Evolutionary conservation across 1,140 invertebrate species (phyloP).

Genomic region (Araneus ventricosus): DNA sequence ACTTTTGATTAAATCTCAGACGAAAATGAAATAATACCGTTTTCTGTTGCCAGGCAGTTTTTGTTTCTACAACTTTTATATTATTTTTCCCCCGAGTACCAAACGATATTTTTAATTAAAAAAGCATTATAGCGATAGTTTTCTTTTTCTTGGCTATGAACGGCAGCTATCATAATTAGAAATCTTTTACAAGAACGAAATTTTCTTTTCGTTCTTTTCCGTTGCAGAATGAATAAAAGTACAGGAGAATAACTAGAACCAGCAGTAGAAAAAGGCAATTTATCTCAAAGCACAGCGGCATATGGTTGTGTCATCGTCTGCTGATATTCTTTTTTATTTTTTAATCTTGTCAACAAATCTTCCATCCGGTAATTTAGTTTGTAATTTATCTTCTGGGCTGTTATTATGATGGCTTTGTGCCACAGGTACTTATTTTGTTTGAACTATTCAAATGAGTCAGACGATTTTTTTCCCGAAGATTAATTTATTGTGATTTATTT

Average conservation of each 20-base stretch:
- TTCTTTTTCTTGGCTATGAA: not conserved
- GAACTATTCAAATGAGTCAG: not conserved
- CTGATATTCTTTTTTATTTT: not conserved
- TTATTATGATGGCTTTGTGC: not conserved
- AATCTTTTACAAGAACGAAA: not conserved
- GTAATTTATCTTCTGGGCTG: not conserved
- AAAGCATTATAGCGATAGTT: not conserved
- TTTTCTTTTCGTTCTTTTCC: not conserved
- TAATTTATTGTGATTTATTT: conserved; percentile 31
- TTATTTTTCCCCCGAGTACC: not conserved
- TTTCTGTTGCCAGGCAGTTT: not conserved
- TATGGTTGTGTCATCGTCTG: conserved; percentile 16
- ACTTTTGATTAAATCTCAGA: not conserved
- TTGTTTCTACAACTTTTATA: not conserved
- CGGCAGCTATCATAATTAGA: not conserved
- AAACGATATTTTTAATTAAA: conserved; percentile 14
- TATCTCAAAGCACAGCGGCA: not conserved
- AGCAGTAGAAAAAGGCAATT: conserved; percentile 2
- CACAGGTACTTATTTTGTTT: not conserved
- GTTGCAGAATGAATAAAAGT: not conserved
- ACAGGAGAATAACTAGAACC: not conserved
- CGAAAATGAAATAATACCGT: not conserved
- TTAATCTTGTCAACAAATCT: not conserved
- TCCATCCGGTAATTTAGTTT: not conserved
- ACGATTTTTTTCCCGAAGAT: not conserved